A percentile compares a stretch with the other conserved stretches of the same genome.
phyloP scores from a whole-genome alignment of 2,888 invertebrate species.

The Hypena proboscidalis region DNA sequence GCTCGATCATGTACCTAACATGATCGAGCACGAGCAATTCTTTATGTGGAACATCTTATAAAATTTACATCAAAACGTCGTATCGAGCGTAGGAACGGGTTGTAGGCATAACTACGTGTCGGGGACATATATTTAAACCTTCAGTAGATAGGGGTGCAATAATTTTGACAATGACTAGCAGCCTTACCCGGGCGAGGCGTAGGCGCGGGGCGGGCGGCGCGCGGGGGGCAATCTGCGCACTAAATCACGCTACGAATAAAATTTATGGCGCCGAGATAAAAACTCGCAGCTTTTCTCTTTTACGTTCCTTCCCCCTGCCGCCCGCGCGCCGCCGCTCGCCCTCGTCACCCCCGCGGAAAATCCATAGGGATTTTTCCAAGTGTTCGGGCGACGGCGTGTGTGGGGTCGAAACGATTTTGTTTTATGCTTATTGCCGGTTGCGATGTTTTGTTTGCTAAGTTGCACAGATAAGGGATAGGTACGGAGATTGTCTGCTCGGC shows the following conservation, averaged over 20 bases:
- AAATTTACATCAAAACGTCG: conserved; percentile 55
- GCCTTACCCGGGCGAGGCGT: conserved; percentile 82
- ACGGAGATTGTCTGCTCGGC: conserved; percentile 69
- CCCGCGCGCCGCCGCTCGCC: conserved; percentile 47
- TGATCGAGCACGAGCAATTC: conserved; percentile 34
- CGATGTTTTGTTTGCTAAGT: conserved; percentile 83
- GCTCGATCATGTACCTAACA: conserved; percentile 24
- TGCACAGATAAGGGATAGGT: conserved; percentile 78
- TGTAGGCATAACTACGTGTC: conserved; percentile 79
- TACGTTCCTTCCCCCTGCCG: conserved; percentile 79
- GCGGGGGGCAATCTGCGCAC: conserved; percentile 85
- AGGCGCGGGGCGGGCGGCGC: conserved; percentile 71
- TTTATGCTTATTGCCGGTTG: conserved; percentile 84
- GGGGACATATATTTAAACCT: conserved; percentile 85
- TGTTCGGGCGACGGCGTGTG: conserved; percentile 82
- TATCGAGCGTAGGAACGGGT: conserved; percentile 65
- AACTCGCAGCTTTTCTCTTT: conserved; percentile 87
- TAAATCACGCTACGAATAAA: conserved; percentile 87
- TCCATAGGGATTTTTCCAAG: conserved; percentile 86
- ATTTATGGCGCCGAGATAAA: conserved; percentile 87
- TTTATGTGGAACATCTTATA: conserved; percentile 54
- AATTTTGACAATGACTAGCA: conserved; percentile 86
- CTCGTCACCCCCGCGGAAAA: conserved; percentile 74
- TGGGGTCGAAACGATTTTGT: conserved; percentile 84
- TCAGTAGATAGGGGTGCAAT: conserved; percentile 86